phyloP scores from a whole-genome alignment of 2,113 vertebrate genomes.

The Tringa solitaria region DNA sequence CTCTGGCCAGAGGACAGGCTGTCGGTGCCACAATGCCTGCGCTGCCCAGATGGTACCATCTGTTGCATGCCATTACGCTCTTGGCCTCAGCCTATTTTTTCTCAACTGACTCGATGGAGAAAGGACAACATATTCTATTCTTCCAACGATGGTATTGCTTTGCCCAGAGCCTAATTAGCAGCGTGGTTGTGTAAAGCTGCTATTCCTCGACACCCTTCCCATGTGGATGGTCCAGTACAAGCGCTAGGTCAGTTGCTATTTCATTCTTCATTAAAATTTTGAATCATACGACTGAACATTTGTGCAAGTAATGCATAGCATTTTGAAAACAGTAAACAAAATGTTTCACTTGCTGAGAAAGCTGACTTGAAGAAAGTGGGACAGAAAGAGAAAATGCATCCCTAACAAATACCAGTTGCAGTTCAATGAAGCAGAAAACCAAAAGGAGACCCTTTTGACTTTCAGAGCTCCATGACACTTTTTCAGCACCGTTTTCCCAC shows the following conservation, averaged over 20 bases:
- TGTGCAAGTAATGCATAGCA: not conserved
- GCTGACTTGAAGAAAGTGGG: not conserved
- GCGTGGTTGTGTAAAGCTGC: not conserved
- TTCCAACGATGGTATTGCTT: not conserved
- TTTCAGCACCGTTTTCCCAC: not conserved
- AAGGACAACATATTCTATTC: not conserved
- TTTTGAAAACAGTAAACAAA: not conserved
- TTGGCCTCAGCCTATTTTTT: not conserved
- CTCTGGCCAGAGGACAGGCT: not conserved
- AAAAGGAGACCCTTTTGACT: not conserved
- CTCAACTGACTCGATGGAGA: not conserved
- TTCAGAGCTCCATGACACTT: not conserved
- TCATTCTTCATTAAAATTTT: not conserved
- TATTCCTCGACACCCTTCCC: not conserved
- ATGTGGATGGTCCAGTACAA: not conserved
- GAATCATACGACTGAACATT: not conserved
- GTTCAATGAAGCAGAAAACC: not conserved
- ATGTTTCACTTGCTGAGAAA: not conserved
- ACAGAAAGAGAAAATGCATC: not conserved
- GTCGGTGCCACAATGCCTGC: fast-evolving
- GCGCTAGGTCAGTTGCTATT: not conserved
- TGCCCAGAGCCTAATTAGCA: not conserved
- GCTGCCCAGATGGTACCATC: not conserved
- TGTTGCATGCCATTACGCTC: not conserved
- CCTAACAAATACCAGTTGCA: not conserved